Conservation (phyloP, 2,888 invertebrate genomes). For the Torymus tubicola region DNA sequence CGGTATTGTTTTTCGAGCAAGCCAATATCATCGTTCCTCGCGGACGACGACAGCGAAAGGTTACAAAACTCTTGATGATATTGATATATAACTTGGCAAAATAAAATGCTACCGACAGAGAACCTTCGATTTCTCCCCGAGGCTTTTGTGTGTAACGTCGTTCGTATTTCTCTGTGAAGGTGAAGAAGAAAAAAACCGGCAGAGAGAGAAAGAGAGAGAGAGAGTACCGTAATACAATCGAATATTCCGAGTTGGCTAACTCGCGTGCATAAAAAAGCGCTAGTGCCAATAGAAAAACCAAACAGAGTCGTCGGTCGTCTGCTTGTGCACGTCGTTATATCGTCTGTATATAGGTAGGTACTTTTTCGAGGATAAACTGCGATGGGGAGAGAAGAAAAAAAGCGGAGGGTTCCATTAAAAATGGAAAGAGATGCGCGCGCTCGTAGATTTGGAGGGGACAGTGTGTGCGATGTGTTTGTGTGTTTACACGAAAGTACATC, state of each 20-base stretch:
- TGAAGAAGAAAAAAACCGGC: not conserved
- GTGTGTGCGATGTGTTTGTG: not conserved
- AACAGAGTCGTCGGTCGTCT: not conserved
- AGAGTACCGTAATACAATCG: not conserved
- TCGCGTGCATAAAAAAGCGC: not conserved
- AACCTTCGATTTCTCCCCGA: constrained; percentile 21
- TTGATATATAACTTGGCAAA: not conserved
- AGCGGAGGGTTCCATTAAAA: too few relatives aligned
- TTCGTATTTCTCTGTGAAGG: too few relatives aligned
- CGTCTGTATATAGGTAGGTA: too few relatives aligned
- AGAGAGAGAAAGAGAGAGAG: not conserved
- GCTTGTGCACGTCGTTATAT: too few relatives aligned
- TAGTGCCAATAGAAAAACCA: constrained; percentile 1
- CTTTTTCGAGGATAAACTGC: too few relatives aligned
- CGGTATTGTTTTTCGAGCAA: not conserved
- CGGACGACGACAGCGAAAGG: too few relatives aligned
- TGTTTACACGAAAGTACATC: constrained; percentile 24
- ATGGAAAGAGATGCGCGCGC: too few relatives aligned
- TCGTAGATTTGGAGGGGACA: too few relatives aligned
- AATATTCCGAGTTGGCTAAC: constrained; percentile 9
- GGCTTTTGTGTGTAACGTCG: constrained; percentile 19
- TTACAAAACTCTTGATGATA: too few relatives aligned
- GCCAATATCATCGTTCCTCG: too few relatives aligned
- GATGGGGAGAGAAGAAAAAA: too few relatives aligned
- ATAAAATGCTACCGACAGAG: not conserved